Evolutionary conservation across 2,797 vertebrate species (phyloP), one percentile per base, ranked within the genome.

Genomic region (Poecile montanus): DNA sequence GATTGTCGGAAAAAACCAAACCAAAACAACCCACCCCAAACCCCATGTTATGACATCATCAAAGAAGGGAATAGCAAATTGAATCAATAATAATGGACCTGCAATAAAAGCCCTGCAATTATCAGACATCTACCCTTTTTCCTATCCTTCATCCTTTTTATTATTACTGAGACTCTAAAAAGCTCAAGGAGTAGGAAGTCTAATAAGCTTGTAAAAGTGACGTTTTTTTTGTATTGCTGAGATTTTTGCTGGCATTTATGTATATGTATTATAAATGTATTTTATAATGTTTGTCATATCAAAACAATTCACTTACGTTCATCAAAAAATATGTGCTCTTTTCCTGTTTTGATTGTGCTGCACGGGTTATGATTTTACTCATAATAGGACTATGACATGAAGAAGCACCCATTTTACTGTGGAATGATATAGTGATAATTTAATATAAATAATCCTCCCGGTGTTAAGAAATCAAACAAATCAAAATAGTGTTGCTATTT

Each of bases 391-490:
- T 53, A 25, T 26, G 89, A 76, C 9, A 58, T 36, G 27, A 79
- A 26, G 60, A 82, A 77, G 3, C 12, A 51, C 20, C 21, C 8
- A 0, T 63, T 88, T 30, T 66, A 50, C 29, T 71, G 58, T 56
- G n/a, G 79, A 94, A 77, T 40, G 47, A 70, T 53, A 68, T 21
- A 42, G 20, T 45, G 50, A 50, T 73, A 88, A 88, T 81, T 93
- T 85, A 88, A 80, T 72, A 57, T 30, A 62, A 94, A 70, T 88
- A 82, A 94, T 94, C 42, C 30, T 87, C 22, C 34, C 5, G 40
- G 57, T 68, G 34, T 68, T 94, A 93, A 77, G 77, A 94, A 95
- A 88, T 74, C 76, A 95, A 96, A 91, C 73, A 82, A 92, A 93
- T 94, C 65, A 56, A 75, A 94, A 79, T 54, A 85, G 63, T 80